Base-by-base conservation (phyloP, 2,797 vertebrate genomes). In the Thunnus albacares region DNA sequence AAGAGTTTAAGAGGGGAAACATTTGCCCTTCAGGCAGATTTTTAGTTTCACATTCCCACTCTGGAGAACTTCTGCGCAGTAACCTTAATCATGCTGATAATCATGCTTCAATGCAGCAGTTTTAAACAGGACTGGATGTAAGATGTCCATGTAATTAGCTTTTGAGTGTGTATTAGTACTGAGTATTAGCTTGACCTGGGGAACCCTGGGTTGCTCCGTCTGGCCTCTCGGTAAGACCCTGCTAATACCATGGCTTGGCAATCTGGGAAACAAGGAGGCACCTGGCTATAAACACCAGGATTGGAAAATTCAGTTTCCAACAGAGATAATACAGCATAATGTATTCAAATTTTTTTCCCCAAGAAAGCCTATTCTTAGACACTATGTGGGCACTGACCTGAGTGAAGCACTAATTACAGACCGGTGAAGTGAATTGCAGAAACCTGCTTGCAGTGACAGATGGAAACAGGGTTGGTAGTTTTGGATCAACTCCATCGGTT, bases 371-470 rank as follows among this genome's bases (percentile, higher is more conserved):
- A 79, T 78, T 81, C 47, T 85, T 70, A 82, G 81, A 71, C 20
- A 58, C 49, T 53, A 13, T 18, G 22, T 61, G 64, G 68, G 65
- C 68, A 26, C 43, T 3, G 53, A 82, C 66, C 63, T 71, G 85
- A 84, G 72, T 59, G 71, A 79, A 56, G 57, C 45, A 61, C 53
- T 79, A 75, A 88, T 73, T 84, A 68, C 60, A 76, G 68, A 28
- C 64, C 10, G 55, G 61, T 56, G 57, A 58, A 64, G 75, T 41
- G 76, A 33, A 77, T 20, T 75, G 63, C 71, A 78, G 84, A 67
- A 72, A 33, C 78, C 57, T 56, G 79, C 83, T 79, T 87, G 80
- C 83, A 87, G 89, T 79, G 88, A 86, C 89, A 89, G 88, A 92
- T 90, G 90, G 87, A 77, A 78, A 83, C 79, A 73, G 74, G 79